Conservation (phyloP, 1,140 invertebrate genomes). For the Euglossa dilemma region DNA sequence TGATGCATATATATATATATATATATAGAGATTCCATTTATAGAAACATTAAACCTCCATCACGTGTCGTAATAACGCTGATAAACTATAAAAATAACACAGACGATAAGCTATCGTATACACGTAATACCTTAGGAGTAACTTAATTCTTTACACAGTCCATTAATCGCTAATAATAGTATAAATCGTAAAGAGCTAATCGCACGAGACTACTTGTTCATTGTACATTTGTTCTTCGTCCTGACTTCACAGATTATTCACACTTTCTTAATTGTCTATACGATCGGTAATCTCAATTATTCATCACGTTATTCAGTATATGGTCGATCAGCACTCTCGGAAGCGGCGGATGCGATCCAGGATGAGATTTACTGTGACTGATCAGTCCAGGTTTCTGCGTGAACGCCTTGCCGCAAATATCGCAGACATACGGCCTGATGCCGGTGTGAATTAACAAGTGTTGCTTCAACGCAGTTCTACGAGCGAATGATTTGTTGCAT, state of each 20-base stretch:
- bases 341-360: constrained; percentile 77
- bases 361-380: constrained; percentile 86
- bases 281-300: constrained; percentile 26
- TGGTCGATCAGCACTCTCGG: constrained; percentile 79
- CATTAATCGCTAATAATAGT: neutral
- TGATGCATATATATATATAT: too few species aligned
- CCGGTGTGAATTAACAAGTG: constrained; percentile 93
- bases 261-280: neutral
- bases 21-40: neutral
- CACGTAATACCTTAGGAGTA: constrained; percentile 13
- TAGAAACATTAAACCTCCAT: neutral
- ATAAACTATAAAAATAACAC: neutral
- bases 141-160: constrained; percentile 9
- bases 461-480: constrained; percentile 78
- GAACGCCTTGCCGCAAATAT: constrained; percentile 90
- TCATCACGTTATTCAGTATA: constrained; percentile 78
- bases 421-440: constrained; percentile 92
- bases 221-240: neutral
- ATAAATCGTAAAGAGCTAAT: neutral
- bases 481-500: constrained; percentile 84
- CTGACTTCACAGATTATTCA: neutral
- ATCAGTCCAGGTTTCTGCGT: constrained; percentile 86
- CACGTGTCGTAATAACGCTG: neutral
- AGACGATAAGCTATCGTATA: neutral
- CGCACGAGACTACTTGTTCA: neutral